Evolutionary conservation across 2,113 vertebrate genomes (phyloP).

Genomic region (Mastomys natalensis): DNA sequence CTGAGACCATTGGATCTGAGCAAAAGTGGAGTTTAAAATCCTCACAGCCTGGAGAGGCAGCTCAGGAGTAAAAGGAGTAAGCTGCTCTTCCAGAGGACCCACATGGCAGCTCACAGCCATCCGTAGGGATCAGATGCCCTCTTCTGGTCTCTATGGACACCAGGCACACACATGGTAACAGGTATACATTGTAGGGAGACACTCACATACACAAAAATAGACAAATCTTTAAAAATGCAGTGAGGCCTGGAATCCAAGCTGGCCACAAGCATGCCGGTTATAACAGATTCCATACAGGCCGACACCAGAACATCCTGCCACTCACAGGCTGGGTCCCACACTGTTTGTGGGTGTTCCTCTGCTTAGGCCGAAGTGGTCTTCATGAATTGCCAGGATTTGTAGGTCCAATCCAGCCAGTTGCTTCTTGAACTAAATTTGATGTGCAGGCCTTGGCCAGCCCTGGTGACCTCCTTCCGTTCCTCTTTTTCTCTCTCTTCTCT

Average conservation of each 20-base stretch:
- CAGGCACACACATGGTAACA: not conserved
- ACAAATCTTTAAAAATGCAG: not conserved
- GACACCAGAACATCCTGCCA: not conserved
- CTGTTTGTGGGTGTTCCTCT: not conserved
- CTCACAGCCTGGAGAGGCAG: not conserved
- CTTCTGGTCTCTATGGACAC: not conserved
- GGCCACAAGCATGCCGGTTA: not conserved
- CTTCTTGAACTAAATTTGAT: not conserved
- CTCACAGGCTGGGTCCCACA: no score
- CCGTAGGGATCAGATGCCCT: not conserved
- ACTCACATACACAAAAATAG: not conserved
- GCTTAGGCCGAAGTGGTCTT: fast-evolving
- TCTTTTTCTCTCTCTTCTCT: no score
- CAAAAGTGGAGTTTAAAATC: not conserved
- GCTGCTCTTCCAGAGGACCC: not conserved
- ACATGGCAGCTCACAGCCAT: not conserved
- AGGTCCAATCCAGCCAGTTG: not conserved
- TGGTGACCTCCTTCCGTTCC: no score
- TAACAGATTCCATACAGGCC: not conserved
- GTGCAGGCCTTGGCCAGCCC: no score
- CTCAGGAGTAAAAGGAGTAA: not conserved
- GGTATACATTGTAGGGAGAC: not conserved
- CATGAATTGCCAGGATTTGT: not conserved
- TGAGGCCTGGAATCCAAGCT: not conserved
- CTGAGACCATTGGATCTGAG: fast-evolving